These are phyloP conservation scores for Tursiops truncatus DNA, from an alignment of 2,113 vertebrate genomes.

Conservation along the genomic window DNA sequence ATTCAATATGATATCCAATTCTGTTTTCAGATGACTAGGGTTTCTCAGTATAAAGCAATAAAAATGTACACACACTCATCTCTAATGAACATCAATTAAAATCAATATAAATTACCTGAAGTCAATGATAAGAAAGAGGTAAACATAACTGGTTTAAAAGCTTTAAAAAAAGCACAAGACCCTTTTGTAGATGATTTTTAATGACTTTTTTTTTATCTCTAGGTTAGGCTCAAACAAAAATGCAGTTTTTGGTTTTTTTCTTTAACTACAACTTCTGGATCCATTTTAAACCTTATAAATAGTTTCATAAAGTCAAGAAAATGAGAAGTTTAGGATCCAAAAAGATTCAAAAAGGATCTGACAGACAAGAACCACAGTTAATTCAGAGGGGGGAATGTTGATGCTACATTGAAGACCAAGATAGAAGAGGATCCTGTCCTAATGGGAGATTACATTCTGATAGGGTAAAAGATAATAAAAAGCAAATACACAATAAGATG, in stretches of 20 bases:
- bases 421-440: not conserved
- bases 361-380: not conserved
- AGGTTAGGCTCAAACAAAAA: slow-evolving; percentile 23
- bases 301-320: not conserved
- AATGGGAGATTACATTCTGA: not conserved
- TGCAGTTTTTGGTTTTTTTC: not conserved
- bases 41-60: not conserved
- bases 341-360: not conserved
- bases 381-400: not conserved
- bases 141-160: not conserved
- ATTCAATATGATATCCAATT: not conserved
- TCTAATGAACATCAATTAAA: slow-evolving; percentile 20
- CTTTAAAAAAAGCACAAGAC: not conserved
- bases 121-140: not conserved
- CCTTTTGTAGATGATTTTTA: slow-evolving; percentile 7
- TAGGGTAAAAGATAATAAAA: not conserved
- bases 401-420: not conserved
- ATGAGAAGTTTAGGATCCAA: not conserved
- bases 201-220: not conserved
- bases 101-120: not conserved
- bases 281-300: not conserved
- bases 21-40: not conserved
- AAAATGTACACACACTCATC: not conserved
- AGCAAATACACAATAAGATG: not conserved
- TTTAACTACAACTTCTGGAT: not conserved